A percentile compares a stretch with the other conserved stretches of the same genome.
Conservation (phyloP, 1,140 invertebrate species). For the Psilanteris sp. region DNA sequence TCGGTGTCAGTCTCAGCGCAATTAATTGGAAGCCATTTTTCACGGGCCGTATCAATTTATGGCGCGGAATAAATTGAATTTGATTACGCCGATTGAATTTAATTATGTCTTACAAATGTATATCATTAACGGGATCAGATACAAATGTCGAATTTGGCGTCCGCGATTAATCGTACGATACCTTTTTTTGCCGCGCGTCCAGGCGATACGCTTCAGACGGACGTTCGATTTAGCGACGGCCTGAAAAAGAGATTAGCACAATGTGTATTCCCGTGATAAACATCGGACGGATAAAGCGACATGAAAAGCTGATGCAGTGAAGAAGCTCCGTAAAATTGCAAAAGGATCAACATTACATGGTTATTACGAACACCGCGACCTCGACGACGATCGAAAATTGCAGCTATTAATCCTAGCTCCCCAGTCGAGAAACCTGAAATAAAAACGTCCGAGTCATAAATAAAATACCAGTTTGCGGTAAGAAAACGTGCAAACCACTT, state of each 20-base stretch:
- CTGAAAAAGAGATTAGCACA: constrained; percentile 36
- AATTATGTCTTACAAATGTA: constrained; percentile 13
- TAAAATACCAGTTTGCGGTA: constrained; percentile 55
- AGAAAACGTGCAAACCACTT: constrained; percentile 39
- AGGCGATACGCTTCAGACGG: too few relatives aligned
- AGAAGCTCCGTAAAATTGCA: constrained; percentile 50
- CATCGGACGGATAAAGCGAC: too few relatives aligned
- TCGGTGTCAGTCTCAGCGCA: too few relatives aligned
- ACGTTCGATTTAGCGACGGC: too few relatives aligned
- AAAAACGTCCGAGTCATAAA: constrained; percentile 46
- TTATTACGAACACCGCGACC: constrained; percentile 43
- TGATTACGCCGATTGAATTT: constrained; percentile 2
- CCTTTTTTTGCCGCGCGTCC: neutral
- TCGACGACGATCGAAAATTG: constrained; percentile 58
- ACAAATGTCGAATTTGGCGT: constrained; percentile 9
- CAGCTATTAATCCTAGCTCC: constrained; percentile 52
- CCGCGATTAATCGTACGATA: neutral
- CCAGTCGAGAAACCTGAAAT: constrained; percentile 41
- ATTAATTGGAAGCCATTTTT: too few relatives aligned
- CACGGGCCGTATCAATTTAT: too few relatives aligned
- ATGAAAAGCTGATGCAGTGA: constrained; percentile 26
- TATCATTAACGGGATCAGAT: constrained; percentile 19
- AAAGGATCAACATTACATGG: constrained; percentile 36
- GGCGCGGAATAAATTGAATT: constrained; percentile 29
- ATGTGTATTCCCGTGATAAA: too few relatives aligned